Percentiles rank a stretch among this genome's conserved stretches.
phyloP scores from a whole-genome alignment of 2,888 invertebrate genomes.

The Melieria crassipennis region DNA sequence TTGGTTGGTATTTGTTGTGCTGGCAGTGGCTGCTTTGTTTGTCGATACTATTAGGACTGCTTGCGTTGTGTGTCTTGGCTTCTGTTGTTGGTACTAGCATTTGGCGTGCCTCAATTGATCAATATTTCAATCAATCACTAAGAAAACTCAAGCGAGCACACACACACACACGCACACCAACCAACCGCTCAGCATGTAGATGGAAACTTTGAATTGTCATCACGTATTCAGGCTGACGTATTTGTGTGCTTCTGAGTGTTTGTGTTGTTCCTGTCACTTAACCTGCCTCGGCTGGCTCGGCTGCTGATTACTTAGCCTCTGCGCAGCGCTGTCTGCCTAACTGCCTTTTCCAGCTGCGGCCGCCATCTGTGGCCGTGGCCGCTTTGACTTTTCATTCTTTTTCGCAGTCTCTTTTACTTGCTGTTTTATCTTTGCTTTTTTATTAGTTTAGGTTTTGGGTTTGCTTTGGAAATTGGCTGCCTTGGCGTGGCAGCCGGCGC shows the following conservation, averaged over 20 bases:
- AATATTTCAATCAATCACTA: constrained; percentile 33
- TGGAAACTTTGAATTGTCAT: constrained; percentile 25
- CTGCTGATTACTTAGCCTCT: background rate
- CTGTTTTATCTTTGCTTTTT: background rate
- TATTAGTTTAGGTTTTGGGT: constrained; percentile 5
- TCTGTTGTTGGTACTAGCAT: constrained; percentile 5
- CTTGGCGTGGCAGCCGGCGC: background rate
- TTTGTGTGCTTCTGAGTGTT: background rate
- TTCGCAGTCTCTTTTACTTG: background rate
- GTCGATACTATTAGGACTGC: background rate
- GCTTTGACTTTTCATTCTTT: background rate
- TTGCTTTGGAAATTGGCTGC: constrained; percentile 12
- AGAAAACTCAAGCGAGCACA: constrained; percentile 37
- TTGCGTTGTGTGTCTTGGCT: background rate
- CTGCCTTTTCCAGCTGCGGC: constrained; percentile 6
- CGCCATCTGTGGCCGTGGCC: background rate
- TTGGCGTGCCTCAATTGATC: constrained; percentile 20
- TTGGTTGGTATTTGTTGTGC: no score
- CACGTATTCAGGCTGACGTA: constrained; percentile 10
- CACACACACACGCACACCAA: constrained; percentile 15
- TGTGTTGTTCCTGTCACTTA: background rate
- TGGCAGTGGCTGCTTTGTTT: no score
- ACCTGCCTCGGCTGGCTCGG: background rate
- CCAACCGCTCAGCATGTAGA: background rate
- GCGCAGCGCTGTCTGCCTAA: background rate